These are phyloP conservation scores for Diprion similis DNA, from an alignment of 1,140 invertebrate species.

Conservation along the genomic window DNA sequence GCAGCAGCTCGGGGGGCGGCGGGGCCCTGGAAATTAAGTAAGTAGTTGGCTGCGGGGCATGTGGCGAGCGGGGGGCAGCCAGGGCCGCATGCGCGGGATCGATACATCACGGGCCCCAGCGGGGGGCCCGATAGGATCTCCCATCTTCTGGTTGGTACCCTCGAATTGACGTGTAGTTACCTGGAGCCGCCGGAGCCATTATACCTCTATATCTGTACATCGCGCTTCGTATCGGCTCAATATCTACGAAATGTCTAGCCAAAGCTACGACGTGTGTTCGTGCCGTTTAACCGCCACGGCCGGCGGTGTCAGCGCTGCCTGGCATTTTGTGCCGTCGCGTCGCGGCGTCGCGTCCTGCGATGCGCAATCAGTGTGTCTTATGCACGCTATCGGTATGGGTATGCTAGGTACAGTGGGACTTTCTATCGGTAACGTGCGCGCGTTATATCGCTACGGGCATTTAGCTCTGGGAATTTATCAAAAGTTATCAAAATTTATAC, in stretches of 20 bases:
- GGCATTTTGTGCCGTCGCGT: background rate
- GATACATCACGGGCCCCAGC: slow-evolving; percentile 56
- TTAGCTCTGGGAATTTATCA: background rate
- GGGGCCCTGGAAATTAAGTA: slow-evolving; percentile 39
- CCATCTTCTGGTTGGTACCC: slow-evolving; percentile 43
- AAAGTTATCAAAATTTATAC: background rate
- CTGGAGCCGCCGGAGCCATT: slow-evolving; percentile 34
- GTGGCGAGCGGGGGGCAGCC: slow-evolving; percentile 32
- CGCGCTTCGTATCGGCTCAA: slow-evolving; percentile 42
- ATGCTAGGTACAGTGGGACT: too few relatives aligned
- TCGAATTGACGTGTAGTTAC: slow-evolving; percentile 43
- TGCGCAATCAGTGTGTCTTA: background rate
- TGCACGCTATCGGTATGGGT: too few relatives aligned
- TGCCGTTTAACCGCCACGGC: background rate
- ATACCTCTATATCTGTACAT: slow-evolving; percentile 47
- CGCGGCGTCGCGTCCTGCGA: background rate
- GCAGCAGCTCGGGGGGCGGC: slow-evolving; percentile 18
- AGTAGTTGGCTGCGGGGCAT: slow-evolving; percentile 40
- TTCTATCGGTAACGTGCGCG: too few relatives aligned
- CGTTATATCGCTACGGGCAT: too few relatives aligned
- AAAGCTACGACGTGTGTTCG: background rate
- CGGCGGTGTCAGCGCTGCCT: too few relatives aligned
- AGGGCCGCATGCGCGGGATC: slow-evolving; percentile 51
- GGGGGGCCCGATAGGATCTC: slow-evolving; percentile 49
- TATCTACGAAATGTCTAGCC: slow-evolving; percentile 38